phyloP scores from a whole-genome alignment of 2,797 vertebrate species.

The Macropodus opercularis region DNA sequence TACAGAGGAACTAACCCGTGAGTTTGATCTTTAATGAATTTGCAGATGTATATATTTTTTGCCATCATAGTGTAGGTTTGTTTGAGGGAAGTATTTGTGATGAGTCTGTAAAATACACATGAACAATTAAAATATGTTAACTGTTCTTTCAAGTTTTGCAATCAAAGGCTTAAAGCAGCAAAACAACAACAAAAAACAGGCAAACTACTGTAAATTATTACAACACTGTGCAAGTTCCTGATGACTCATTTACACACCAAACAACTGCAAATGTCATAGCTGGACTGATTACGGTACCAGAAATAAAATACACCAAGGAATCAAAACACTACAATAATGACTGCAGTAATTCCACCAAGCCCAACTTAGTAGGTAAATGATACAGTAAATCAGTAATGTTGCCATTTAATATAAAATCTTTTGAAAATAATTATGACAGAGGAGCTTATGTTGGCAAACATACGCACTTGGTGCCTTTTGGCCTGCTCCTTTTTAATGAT shows the following conservation, averaged over 20 bases:
- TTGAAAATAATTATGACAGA: background rate
- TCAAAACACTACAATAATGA: too few species aligned
- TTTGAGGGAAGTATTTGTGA: too few species aligned
- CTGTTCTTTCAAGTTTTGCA: background rate
- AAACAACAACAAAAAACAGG: background rate
- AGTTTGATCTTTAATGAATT: too few species aligned
- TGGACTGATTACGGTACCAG: too few species aligned
- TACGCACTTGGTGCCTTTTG: background rate
- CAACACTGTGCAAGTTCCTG: too few species aligned
- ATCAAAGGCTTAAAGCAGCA: background rate
- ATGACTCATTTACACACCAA: background rate
- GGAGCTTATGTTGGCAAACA: too few species aligned
- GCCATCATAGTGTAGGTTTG: too few species aligned
- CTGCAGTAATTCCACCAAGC: background rate
- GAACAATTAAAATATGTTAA: background rate
- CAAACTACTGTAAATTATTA: background rate
- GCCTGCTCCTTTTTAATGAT: background rate
- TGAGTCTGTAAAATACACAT: too few species aligned
- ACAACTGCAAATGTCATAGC: background rate
- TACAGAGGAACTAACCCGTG: too few species aligned
- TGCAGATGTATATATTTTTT: too few species aligned
- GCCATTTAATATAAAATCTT: constrained; percentile 19
- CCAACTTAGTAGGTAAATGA: constrained; percentile 5
- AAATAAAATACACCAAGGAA: background rate
- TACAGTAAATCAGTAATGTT: constrained; percentile 4